Conservation (phyloP, 2,888 invertebrate species). For the Alitta virens region DNA sequence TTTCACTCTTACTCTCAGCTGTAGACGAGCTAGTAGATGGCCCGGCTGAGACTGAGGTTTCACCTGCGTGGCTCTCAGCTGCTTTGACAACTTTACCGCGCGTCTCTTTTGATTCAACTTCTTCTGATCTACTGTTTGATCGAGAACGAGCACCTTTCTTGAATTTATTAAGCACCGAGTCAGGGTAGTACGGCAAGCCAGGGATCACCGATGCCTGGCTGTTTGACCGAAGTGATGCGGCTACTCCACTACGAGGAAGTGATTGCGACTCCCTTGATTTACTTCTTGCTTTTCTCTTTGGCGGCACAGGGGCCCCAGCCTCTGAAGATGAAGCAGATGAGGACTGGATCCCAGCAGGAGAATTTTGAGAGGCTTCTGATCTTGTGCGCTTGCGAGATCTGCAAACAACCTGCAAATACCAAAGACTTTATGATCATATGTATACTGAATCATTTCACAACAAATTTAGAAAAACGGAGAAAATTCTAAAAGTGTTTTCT, state of each 20-base stretch:
- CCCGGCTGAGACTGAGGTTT: too few relatives aligned
- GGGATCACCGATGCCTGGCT: conserved; percentile 18
- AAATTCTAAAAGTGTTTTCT: too few relatives aligned
- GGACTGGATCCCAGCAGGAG: not conserved
- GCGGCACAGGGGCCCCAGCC: conserved; percentile 1
- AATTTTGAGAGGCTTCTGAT: not conserved
- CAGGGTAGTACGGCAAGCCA: conserved; percentile 17
- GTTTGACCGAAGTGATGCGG: conserved; percentile 22
- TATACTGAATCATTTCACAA: too few relatives aligned
- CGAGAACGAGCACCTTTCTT: conserved; percentile 11
- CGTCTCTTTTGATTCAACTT: not conserved
- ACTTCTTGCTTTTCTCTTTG: not conserved
- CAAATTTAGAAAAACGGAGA: too few relatives aligned
- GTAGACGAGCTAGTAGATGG: too few relatives aligned
- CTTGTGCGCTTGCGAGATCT: not conserved
- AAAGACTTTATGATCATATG: too few relatives aligned
- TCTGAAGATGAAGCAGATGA: conserved; percentile 3
- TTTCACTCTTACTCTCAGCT: not conserved
- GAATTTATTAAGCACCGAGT: not conserved
- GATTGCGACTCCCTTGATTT: conserved; percentile 5
- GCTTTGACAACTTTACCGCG: not conserved
- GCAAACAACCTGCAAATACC: not conserved
- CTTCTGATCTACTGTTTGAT: conserved; percentile 8
- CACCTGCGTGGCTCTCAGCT: too few relatives aligned
- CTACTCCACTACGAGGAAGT: conserved; percentile 2